Evolutionary conservation across 1,140 invertebrate species (phyloP).

Genomic region (Schmidtea mediterranea): DNA sequence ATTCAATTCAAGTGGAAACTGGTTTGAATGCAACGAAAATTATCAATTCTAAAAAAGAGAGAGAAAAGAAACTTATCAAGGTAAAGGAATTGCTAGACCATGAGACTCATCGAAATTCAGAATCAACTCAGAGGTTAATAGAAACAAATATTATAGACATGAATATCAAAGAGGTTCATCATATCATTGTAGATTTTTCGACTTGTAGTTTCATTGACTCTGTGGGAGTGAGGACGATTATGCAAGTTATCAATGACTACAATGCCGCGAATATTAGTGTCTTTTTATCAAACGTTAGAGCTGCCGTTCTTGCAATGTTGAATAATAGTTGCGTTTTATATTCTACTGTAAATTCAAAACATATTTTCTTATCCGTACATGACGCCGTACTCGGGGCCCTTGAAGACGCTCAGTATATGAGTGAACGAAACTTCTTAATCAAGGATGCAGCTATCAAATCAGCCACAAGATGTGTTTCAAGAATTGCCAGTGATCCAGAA

Average conservation of each 20-base stretch:
- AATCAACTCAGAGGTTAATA: not conserved
- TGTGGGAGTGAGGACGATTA: constrained; percentile 14
- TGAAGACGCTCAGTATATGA: not conserved
- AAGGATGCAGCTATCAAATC: no score
- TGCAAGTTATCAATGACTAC: constrained; percentile 9
- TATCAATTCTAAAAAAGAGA: constrained; percentile 15
- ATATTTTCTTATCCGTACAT: not conserved
- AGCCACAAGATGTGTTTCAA: no score
- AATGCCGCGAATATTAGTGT: not conserved
- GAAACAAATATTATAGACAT: not conserved
- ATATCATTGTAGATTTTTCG: constrained; percentile 17
- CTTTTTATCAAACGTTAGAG: not conserved
- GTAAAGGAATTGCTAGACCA: not conserved
- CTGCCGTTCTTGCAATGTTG: not conserved
- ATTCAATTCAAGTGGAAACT: constrained; percentile 3
- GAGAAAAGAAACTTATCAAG: constrained; percentile 15
- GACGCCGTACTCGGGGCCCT: not conserved
- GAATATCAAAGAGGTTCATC: constrained; percentile 4
- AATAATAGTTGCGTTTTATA: not conserved
- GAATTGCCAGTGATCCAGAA: no score
- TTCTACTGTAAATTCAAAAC: not conserved
- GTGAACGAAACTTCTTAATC: not conserved
- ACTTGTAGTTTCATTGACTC: constrained; percentile 17
- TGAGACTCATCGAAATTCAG: constrained; percentile 1
- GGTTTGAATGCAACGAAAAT: not conserved